Base-by-base conservation (phyloP, 2,113 vertebrate genomes). In the Corythoichthys haematopterus region DNA sequence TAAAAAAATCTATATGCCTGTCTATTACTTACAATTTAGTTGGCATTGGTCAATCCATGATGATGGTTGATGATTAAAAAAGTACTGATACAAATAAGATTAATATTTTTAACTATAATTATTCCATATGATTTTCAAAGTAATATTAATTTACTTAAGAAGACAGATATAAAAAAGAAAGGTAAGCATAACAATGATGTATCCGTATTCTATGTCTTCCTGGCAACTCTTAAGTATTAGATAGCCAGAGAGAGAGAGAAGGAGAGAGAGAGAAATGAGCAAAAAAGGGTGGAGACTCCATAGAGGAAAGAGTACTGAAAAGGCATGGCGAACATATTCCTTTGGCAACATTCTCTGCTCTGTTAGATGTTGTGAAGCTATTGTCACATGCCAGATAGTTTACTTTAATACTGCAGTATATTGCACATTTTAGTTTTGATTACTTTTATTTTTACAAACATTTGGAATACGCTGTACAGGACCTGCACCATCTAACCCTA, bases 151-250 rank as follows among this genome's bases (percentile, higher is more conserved):
- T 80, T 68, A 76, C 67, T 87, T 85, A 81, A 72, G 80, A 75
- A 86, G 87, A 80, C 79, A 78, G 82, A 81, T 88, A 81, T 88
- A 84, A 89, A 74, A 81, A 74, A 82, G 63, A 50, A 77, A 77
- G 75, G 81, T 62, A 76, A 77, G 77, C 80, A 78, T 65, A 74
- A 77, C 72, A 62, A 81, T 71, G 72, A 80, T 81, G 80, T 70
- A 43, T 86, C 69, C 76, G 84, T 69, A 84, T 75, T 83, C 77
- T 80, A 58, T 78, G 58, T 81, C 72, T 79, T 78, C 46, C 65
- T 82, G 80, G 83, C 81, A 87, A 61, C 70, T 85, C 81, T 77
- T 68, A 65, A 77, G 77, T 77, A 65, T 77, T 80, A 82, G 67
- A 81, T 77, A 74, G 66, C 87, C 80, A 85, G 83, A 50, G 48